Conservation (phyloP, 2,888 invertebrate genomes). For the Hemicrepidius hirtus region DNA sequence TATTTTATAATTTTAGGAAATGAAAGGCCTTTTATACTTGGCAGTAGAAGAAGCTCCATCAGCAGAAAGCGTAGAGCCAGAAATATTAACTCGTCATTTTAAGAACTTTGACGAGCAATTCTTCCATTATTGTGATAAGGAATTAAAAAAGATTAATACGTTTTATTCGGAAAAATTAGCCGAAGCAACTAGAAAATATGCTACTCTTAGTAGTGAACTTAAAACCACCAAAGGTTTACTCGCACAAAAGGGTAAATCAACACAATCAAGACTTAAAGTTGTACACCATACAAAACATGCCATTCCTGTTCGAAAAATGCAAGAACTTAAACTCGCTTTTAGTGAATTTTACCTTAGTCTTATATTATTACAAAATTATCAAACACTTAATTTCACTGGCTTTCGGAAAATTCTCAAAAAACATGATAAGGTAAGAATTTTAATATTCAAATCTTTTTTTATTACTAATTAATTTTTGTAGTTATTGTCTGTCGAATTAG, state of each 20-base stretch:
- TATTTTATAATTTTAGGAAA: slow-evolving; percentile 75
- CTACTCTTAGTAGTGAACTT: slow-evolving; percentile 83
- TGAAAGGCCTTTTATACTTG: slow-evolving; percentile 89
- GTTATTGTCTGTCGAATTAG: slow-evolving; percentile 80
- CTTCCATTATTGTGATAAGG: slow-evolving; percentile 89
- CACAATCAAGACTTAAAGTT: slow-evolving; percentile 62
- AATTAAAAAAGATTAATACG: slow-evolving; percentile 90
- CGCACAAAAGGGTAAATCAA: slow-evolving; percentile 60
- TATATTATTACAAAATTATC: slow-evolving; percentile 90
- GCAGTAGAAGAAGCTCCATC: slow-evolving; percentile 87
- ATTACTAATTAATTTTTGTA: slow-evolving; percentile 61
- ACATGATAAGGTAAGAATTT: slow-evolving; percentile 83
- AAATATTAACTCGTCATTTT: slow-evolving; percentile 82
- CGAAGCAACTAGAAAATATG: slow-evolving; percentile 88
- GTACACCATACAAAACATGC: slow-evolving; percentile 61
- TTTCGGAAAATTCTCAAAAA: slow-evolving; percentile 94
- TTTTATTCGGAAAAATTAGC: slow-evolving; percentile 93
- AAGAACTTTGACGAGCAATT: slow-evolving; percentile 90
- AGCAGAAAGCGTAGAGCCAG: slow-evolving; percentile 82
- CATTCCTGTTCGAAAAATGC: slow-evolving; percentile 81
- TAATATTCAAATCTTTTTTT: not conserved
- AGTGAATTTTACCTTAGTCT: slow-evolving; percentile 92
- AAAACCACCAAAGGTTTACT: slow-evolving; percentile 71
- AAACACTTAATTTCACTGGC: slow-evolving; percentile 91
- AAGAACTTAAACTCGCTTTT: slow-evolving; percentile 90